Base-by-base conservation (phyloP, 2,113 vertebrate genomes). In the Caracal caracal region DNA sequence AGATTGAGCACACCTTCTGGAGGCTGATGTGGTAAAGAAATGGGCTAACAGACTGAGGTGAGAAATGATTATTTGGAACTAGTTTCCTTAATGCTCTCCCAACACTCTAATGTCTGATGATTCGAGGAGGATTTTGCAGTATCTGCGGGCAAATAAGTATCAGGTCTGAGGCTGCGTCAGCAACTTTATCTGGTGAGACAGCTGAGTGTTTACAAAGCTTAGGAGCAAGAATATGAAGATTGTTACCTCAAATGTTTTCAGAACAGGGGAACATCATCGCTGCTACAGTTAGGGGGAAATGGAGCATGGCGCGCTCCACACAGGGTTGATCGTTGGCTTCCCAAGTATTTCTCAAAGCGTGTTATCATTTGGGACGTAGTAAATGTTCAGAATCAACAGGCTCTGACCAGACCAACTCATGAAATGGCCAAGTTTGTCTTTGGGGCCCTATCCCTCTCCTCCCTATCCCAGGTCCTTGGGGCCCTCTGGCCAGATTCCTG, bases 41-140 rank as follows among this genome's bases (percentile, higher is more conserved):
- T 0, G 22, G 28, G 56, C 28, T n/a, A 37, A n/a, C 7, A 30
- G 61, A 47, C 4, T 11, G 79, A 88, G 24, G 26, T 78, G 53
- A 88, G 73, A 95, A 91, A 89, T 80, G 22, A 87, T 75, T 49
- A 80, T 51, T 76, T 83, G 75, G 24, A 75, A 88, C 13, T 82
- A 17, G 70, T 68, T 91, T 97, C 53, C 66, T 91, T 79, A 84
- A 53, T 28, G n/a, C 15, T 93, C 49, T 93, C 49, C 33, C 35
- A 63, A 81, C 90, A 73, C 40, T 43, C 59, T 81, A 79, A 87
- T 19, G 15, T 40, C 65, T 78, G 24, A 28, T 92, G 40, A 68
- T 51, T 87, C 37, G 30, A 91, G 71, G 43, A 91, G 6, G 24
- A 53, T 93, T 90, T 94, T 80, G 86, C 33, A 91, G 35, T 53